Evolutionary conservation across 2,113 vertebrate species (phyloP).

Genomic region (Rhabdornis inornatus): DNA sequence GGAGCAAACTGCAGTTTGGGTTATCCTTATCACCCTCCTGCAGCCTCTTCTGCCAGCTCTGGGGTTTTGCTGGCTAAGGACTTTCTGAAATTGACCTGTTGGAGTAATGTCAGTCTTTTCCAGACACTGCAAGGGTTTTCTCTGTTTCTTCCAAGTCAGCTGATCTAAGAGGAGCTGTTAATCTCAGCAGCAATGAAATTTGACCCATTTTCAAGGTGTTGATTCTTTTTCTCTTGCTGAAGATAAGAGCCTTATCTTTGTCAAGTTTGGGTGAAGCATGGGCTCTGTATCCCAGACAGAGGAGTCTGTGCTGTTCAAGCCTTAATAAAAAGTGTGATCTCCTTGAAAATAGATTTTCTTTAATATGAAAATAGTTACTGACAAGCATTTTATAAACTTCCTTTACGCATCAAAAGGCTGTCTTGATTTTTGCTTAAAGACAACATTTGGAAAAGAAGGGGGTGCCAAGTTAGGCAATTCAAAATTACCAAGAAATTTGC

Average conservation of each 20-base stretch:
- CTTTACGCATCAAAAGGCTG: slow-evolving; percentile 15
- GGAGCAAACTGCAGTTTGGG: background rate
- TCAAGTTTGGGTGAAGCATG: slow-evolving; percentile 40
- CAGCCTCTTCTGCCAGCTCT: rapidly evolving
- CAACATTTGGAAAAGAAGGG: slow-evolving; percentile 35
- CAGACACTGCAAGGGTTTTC: background rate
- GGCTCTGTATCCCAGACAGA: background rate
- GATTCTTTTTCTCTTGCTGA: slow-evolving; percentile 47
- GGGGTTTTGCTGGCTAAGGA: background rate
- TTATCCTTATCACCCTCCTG: background rate
- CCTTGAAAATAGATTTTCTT: slow-evolving; percentile 32
- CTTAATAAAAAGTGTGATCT: slow-evolving; percentile 43
- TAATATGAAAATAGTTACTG: slow-evolving; percentile 38
- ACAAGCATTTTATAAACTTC: background rate
- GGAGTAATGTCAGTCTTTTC: background rate
- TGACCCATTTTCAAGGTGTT: slow-evolving; percentile 59
- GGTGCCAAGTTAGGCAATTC: slow-evolving; percentile 4
- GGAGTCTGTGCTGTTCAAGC: slow-evolving; percentile 9
- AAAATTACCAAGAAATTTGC: background rate
- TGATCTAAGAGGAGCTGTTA: slow-evolving; percentile 42
- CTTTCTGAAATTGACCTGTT: background rate
- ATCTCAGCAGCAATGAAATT: slow-evolving; percentile 55
- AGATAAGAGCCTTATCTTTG: slow-evolving; percentile 75
- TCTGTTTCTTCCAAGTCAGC: slow-evolving; percentile 50
- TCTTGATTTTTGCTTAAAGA: slow-evolving; percentile 1